These are phyloP conservation scores for Orthonyx spaldingii DNA, from an alignment of 2,113 vertebrate species.

Conservation along the genomic window DNA sequence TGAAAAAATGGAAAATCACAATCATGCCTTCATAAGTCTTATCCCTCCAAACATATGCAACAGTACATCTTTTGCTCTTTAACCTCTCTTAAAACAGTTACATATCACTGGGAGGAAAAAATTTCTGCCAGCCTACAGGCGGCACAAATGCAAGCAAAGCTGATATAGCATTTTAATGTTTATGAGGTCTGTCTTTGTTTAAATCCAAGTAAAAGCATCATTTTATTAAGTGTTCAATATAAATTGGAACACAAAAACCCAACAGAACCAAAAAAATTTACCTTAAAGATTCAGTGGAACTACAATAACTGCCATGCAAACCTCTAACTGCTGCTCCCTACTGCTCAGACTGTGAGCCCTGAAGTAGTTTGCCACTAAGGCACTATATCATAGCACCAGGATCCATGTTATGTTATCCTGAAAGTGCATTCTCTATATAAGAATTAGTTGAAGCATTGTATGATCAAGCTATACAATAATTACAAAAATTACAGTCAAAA, in stretches of 20 bases:
- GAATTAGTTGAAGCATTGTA: not conserved
- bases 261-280: not conserved
- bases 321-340: not conserved
- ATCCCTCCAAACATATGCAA: not conserved
- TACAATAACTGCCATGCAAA: not conserved
- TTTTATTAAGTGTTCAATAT: not conserved
- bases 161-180: not conserved
- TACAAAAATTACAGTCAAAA: slow-evolving; percentile 8
- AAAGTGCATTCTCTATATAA: not conserved
- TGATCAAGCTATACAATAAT: not conserved
- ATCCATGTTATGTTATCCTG: not conserved
- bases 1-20: not conserved
- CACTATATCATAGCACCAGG: not conserved
- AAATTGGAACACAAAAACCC: not conserved
- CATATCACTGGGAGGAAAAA: not conserved
- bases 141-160: not conserved
- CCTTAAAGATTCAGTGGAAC: not conserved
- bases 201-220: not conserved
- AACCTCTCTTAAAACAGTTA: not conserved
- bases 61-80: not conserved
- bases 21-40: not conserved
- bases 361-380: not conserved
- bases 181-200: not conserved
- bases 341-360: not conserved
- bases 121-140: not conserved